Evolutionary conservation across 1,140 invertebrate genomes (phyloP), one percentile per base, ranked within the genome.

Genomic region (Tetramorium simillimum): DNA sequence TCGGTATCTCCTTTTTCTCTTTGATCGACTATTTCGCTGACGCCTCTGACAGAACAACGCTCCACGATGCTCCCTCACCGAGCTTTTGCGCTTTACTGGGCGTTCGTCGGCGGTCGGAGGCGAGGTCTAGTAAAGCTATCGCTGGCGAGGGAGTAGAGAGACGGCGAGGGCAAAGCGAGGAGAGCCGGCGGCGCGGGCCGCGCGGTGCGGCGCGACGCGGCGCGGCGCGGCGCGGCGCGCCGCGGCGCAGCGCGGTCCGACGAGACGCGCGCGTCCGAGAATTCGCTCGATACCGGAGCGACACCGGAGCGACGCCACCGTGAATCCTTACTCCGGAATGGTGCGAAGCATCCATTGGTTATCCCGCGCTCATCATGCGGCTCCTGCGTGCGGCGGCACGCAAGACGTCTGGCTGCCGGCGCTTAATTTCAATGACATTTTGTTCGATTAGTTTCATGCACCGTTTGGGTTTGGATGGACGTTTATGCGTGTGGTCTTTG

Each of bases 51-150:
- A 33, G n/a, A 28, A 51, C 56, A 16, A n/a, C 37, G 5, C 40
- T 51, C 37, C n/a, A 67, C 75, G 77, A 89, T 43, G 65, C 37
- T 75, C 75, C 67, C 87, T 24, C 81, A 84, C 49, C 86, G 86
- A 93, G 86, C 86, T 93, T 90, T 92, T 76, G 85, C 92, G 93
- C 89, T 89, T 65, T 90, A 94, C 94, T 94, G 93, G 89, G 85
- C 82, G 86, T 81, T 87, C 69, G 76, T 76, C n/a, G n/a, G n/a
- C n/a, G n/a, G n/a, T 75, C 69, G 28, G 75, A 80, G 69, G 78
- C 51, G 80, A 84, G 69, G 85, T 56, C 62, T 77, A 63, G 24
- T 33, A 18, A 14, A 81, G 28, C 60, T 28, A 67, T 24, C 24
- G 58, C 33, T 46, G 16, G 18, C n/a, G 24, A 40, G 43, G 37